Percentiles rank a stretch among this genome's conserved stretches.
phyloP scores from a whole-genome alignment of 2,113 vertebrate species.

The Numenius arquata region DNA sequence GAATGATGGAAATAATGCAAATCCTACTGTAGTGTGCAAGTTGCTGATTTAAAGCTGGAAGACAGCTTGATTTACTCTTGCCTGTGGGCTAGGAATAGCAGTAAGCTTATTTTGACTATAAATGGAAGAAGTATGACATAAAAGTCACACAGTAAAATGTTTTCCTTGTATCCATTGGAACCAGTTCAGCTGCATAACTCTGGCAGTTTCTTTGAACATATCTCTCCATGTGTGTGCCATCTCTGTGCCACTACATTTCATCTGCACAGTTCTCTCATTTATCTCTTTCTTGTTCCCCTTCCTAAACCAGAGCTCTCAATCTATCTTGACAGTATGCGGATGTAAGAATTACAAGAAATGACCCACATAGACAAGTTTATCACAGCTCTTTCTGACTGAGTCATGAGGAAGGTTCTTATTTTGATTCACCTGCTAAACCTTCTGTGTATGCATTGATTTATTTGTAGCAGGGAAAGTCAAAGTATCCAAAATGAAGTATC shows the following conservation, averaged over 20 bases:
- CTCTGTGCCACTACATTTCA: neutral
- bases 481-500: neutral
- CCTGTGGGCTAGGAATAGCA: neutral
- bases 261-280: neutral
- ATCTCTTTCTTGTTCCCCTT: conserved; percentile 13
- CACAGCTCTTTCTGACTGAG: conserved; percentile 13
- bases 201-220: conserved; percentile 1
- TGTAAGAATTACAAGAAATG: conserved; percentile 42
- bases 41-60: conserved; percentile 29
- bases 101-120: conserved; percentile 40
- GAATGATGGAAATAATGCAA: neutral
- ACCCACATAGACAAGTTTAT: conserved; percentile 44
- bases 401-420: conserved; percentile 20
- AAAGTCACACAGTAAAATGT: conserved; percentile 35
- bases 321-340: neutral
- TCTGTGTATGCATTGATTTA: conserved; percentile 24
- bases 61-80: conserved; percentile 37
- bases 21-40: neutral
- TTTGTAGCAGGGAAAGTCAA: neutral
- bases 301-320: conserved; percentile 15
- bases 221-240: neutral
- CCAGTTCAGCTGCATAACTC: neutral
- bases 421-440: conserved; percentile 24
- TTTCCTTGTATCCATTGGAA: conserved; percentile 24
- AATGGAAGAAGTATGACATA: neutral